A percentile compares a stretch with the other conserved stretches of the same genome.
These are phyloP conservation scores for Speoplatyrhinus poulsoni DNA, from an alignment of 2,113 vertebrate genomes.

Conservation along the genomic window DNA sequence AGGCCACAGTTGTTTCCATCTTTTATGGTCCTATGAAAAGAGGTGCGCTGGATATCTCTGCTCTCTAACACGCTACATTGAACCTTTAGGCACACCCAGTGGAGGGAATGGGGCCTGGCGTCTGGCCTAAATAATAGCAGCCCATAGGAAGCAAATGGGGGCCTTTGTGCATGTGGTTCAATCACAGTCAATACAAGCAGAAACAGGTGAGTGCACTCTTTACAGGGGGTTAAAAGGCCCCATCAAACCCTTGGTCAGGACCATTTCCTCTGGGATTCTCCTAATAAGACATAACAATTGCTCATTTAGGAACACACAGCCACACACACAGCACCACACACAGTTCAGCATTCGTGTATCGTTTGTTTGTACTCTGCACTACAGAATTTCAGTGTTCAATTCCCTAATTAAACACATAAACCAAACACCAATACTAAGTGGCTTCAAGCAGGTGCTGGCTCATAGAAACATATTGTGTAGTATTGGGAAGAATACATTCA, in stretches of 20 bases:
- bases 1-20: neutral
- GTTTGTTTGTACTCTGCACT: conserved; percentile 44
- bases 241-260: conserved; percentile 2
- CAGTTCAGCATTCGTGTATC: conserved; percentile 26
- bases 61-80: conserved; percentile 19
- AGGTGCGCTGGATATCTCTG: neutral
- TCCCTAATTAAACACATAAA: conserved; percentile 55
- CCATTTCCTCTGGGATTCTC: neutral
- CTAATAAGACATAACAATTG: conserved; percentile 8
- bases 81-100: conserved; percentile 39
- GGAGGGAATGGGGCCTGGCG: conserved; percentile 34
- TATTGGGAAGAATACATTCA: neutral
- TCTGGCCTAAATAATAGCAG: conserved; percentile 41
- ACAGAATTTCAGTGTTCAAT: conserved; percentile 46
- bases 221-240: neutral
- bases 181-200: conserved; percentile 46
- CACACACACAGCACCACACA: conserved; percentile 9
- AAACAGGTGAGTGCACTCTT: conserved; percentile 50
- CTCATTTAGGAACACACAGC: neutral
- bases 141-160: conserved; percentile 33
- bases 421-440: conserved; percentile 35
- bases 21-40: conserved; percentile 7
- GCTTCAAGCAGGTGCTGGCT: conserved; percentile 52
- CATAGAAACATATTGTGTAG: neutral
- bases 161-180: conserved; percentile 49